These are phyloP conservation scores for Aspidiotus destructor DNA, from an alignment of 2,888 invertebrate genomes.

Conservation along the genomic window DNA sequence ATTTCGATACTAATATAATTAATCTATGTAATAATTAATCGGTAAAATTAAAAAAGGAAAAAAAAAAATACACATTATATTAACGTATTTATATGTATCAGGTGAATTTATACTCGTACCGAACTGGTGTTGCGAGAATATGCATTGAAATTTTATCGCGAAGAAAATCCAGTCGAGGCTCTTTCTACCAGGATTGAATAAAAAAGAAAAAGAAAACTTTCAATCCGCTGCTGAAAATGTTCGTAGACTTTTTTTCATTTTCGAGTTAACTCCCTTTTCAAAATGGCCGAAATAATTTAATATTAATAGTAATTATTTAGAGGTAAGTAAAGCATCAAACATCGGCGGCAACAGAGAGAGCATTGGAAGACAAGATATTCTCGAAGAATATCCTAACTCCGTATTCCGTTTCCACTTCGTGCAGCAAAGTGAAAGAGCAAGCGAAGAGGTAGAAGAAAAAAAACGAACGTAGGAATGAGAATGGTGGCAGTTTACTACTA, in stretches of 20 bases:
- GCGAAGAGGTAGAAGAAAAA: too few relatives aligned
- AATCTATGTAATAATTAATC: neutral
- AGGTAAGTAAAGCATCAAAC: constrained; percentile 12
- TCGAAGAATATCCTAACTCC: too few relatives aligned
- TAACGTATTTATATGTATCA: constrained; percentile 3
- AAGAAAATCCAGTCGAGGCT: constrained; percentile 17
- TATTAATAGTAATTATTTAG: neutral
- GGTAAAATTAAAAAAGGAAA: constrained; percentile 5
- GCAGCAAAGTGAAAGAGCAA: constrained; percentile 14
- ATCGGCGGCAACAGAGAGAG: constrained; percentile 10
- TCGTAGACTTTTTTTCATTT: too few relatives aligned
- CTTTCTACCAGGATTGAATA: neutral
- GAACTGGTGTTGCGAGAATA: constrained; percentile 26
- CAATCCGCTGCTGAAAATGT: too few relatives aligned
- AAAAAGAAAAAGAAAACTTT: constrained; percentile 2
- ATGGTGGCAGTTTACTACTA: constrained; percentile 2
- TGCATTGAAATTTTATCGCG: constrained; percentile 21
- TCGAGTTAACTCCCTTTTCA: too few relatives aligned
- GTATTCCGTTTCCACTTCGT: constrained; percentile 15
- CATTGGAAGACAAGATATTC: too few relatives aligned
- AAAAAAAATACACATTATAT: constrained; percentile 22
- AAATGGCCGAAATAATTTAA: too few relatives aligned
- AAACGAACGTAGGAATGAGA: too few relatives aligned
- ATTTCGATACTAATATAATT: too few relatives aligned
- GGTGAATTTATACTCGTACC: constrained; percentile 19